Evolutionary conservation across 2,888 invertebrate species (phyloP).

Genomic region (Anoncus sp.): DNA sequence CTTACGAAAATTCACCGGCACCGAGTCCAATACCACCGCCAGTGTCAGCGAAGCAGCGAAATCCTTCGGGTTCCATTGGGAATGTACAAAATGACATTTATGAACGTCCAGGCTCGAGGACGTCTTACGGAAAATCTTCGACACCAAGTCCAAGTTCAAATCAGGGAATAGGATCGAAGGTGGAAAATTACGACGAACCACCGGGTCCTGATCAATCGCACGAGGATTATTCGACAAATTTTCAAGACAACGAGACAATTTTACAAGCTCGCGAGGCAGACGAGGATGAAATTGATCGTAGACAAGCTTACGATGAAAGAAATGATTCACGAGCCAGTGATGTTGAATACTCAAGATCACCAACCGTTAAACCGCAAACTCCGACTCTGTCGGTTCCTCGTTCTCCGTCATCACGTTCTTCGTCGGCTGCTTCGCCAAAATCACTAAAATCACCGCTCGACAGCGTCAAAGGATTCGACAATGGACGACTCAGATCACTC

Average conservation of each 20-base stretch:
- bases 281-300: slow-evolving; percentile 44
- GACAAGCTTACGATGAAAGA: slow-evolving; percentile 25
- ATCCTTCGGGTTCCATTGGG: no score
- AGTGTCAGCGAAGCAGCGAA: no score
- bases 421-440: slow-evolving; percentile 37
- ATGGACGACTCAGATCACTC: slow-evolving; percentile 76
- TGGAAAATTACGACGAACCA: slow-evolving; percentile 32
- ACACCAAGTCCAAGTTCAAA: slow-evolving; percentile 43
- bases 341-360: slow-evolving; percentile 35
- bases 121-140: slow-evolving; percentile 33
- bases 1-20: background rate
- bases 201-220: slow-evolving; percentile 17
- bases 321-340: slow-evolving; percentile 42
- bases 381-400: slow-evolving; percentile 55
- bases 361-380: slow-evolving; percentile 41
- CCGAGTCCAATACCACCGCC: background rate
- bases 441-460: slow-evolving; percentile 55
- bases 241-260: slow-evolving; percentile 7
- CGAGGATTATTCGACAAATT: slow-evolving; percentile 8
- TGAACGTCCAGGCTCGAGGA: background rate
- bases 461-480: slow-evolving; percentile 77
- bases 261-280: slow-evolving; percentile 4
- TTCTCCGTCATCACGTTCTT: slow-evolving; percentile 27
- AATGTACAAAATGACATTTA: no score
- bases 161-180: slow-evolving; percentile 12